Evolutionary conservation across 2,113 vertebrate species (phyloP), one percentile per base, ranked within the genome.

Genomic region (Perccottus glenii): DNA sequence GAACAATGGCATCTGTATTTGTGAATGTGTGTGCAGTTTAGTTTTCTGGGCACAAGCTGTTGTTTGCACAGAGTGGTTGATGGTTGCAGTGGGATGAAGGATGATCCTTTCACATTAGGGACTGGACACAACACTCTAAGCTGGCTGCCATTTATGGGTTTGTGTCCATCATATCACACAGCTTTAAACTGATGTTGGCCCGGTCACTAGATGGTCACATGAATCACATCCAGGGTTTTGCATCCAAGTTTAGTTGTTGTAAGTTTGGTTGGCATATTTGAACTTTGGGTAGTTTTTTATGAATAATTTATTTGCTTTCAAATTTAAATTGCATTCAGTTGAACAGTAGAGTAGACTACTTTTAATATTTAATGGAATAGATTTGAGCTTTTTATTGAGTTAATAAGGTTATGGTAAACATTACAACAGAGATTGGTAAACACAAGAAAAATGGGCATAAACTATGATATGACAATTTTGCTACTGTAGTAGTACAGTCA

Each of bases 41-140:
- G 42, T 62, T 55, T 32, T 8, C 27, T 11, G 56, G 59, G 60
- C 61, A 45, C 47, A 53, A 65, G 19, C 46, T 27, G 46, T 40
- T 70, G 65, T 70, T 66, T 74, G 67, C 70, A 70, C 1, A 27
- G 60, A 70, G 67, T 40, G 7, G 46, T 35, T 67, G 52, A 61
- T 46, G 55, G 65, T 40, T 32, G 62, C 50, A 9, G 15, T 58
- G 60, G 56, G 61, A 55, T 19, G 38, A 9, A 67, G 32, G 79
- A 67, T 73, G 75, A 81, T 80, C 53, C 60, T 47, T 68, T 61
- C 47, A 56, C 75, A 72, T 70, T 11, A 64, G 58, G 50, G 63
- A 55, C 64, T 38, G 38, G 61, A 12, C 47, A 59, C 16, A 75
- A 16, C 60, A 56, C 59, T 50, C 15, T 53, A 45, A 12, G 49